Evolutionary conservation across 2,888 invertebrate genomes (phyloP).

Genomic region (Epinotia demarniana): DNA sequence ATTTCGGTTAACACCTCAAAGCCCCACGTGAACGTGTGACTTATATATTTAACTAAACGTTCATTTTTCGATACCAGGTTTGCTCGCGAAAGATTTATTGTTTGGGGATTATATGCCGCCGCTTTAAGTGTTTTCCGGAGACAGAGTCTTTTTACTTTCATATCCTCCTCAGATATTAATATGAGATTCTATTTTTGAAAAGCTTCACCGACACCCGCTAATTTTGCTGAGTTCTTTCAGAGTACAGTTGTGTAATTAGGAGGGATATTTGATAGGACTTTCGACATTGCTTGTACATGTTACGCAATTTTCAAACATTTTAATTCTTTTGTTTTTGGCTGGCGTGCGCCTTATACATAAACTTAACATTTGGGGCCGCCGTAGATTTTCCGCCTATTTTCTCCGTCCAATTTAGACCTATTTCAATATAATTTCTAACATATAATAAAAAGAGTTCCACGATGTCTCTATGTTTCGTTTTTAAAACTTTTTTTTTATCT

Average conservation of each 20-base stretch:
- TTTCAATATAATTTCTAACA: too few relatives aligned
- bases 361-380: too few relatives aligned
- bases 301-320: not conserved
- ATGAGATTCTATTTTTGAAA: conserved; percentile 35
- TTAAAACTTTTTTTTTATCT: too few relatives aligned
- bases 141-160: conserved; percentile 36
- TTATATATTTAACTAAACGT: conserved; percentile 29
- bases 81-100: conserved; percentile 40
- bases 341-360: too few relatives aligned
- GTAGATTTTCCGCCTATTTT: too few relatives aligned
- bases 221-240: conserved; percentile 5
- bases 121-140: conserved; percentile 42
- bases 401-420: too few relatives aligned
- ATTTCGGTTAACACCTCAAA: conserved; percentile 17
- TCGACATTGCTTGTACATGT: not conserved
- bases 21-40: conserved; percentile 13
- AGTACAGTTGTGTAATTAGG: conserved; percentile 4
- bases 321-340: too few relatives aligned
- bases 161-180: conserved; percentile 40
- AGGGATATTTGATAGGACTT: not conserved
- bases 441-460: too few relatives aligned
- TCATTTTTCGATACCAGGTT: conserved; percentile 36
- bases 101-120: conserved; percentile 32
- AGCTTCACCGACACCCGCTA: conserved; percentile 22
- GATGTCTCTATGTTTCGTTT: too few relatives aligned